A percentile compares a stretch with the other conserved stretches of the same genome.
phyloP scores from a whole-genome alignment of 1,140 invertebrate genomes.

The Drosophila carrolli region DNA sequence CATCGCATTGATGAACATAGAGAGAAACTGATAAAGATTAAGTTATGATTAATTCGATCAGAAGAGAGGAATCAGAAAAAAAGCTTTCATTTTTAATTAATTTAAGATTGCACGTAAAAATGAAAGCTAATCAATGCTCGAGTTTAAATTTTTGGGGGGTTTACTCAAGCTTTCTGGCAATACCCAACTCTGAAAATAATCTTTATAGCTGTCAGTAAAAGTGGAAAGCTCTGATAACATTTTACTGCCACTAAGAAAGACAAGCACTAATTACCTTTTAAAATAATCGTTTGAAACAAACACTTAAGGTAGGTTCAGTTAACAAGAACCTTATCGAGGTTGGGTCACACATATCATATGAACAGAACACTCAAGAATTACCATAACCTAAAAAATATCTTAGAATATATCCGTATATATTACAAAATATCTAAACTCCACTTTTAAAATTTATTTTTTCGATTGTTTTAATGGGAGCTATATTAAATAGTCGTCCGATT shows the following conservation, averaged over 20 bases:
- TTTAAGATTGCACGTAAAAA: not conserved
- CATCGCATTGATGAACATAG: constrained; percentile 61
- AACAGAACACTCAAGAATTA: no score
- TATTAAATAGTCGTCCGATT: no score
- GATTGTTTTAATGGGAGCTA: no score
- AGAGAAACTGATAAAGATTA: constrained; percentile 58
- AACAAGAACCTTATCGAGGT: not conserved
- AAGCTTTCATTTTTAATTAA: constrained; percentile 14
- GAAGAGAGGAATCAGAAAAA: constrained; percentile 9
- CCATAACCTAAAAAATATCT: no score
- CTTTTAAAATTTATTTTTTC: no score
- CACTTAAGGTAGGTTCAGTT: constrained; percentile 28
- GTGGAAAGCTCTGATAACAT: constrained; percentile 8
- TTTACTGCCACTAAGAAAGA: constrained; percentile 1
- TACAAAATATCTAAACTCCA: no score
- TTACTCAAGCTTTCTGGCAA: constrained; percentile 14
- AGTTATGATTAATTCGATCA: constrained; percentile 50
- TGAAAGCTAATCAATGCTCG: not conserved
- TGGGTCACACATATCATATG: not conserved
- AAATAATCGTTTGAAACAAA: not conserved
- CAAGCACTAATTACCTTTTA: not conserved
- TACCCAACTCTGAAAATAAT: not conserved
- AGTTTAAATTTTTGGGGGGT: constrained; percentile 13
- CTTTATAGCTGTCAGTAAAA: not conserved
- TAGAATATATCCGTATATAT: no score